Conservation (phyloP, 23 tunicate genomes). For the Styela plicata region DNA sequence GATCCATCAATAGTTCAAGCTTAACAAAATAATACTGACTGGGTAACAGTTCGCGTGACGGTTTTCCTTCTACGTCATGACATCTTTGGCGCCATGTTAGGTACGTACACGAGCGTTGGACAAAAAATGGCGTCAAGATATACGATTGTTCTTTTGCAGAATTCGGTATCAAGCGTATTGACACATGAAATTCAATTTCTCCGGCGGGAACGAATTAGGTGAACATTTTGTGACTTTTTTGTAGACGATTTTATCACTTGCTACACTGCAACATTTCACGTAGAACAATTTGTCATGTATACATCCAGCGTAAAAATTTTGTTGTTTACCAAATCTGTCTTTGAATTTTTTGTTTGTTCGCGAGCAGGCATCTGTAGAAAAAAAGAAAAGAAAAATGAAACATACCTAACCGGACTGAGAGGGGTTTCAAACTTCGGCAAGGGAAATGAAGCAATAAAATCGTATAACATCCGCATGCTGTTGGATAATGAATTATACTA, state of each 20-base stretch:
- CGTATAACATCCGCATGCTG: no score
- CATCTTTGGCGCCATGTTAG: no score
- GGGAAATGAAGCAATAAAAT: neutral
- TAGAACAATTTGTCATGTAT: constrained; percentile 52
- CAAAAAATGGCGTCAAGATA: neutral
- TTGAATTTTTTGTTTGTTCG: constrained; percentile 35
- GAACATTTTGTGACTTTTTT: constrained; percentile 54
- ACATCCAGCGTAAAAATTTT: constrained; percentile 76
- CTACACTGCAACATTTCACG: constrained; percentile 73
- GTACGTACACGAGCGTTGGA: neutral
- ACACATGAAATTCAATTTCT: constrained; percentile 62
- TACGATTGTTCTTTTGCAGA: no score
- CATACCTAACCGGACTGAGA: neutral
- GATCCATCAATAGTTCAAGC: no score
- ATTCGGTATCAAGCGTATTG: neutral
- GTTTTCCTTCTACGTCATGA: no score
- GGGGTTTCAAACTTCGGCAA: neutral
- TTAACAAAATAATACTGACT: no score
- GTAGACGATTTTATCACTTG: constrained; percentile 45
- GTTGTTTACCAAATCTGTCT: constrained; percentile 44
- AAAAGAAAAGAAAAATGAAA: neutral
- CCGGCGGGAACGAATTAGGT: constrained; percentile 41
- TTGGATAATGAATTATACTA: neutral
- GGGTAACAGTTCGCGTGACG: no score
- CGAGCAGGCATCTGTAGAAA: constrained; percentile 61